Percentiles rank a stretch among this genome's conserved stretches.
Conservation (phyloP, 2,888 invertebrate genomes). For the Dynastes tityus region DNA sequence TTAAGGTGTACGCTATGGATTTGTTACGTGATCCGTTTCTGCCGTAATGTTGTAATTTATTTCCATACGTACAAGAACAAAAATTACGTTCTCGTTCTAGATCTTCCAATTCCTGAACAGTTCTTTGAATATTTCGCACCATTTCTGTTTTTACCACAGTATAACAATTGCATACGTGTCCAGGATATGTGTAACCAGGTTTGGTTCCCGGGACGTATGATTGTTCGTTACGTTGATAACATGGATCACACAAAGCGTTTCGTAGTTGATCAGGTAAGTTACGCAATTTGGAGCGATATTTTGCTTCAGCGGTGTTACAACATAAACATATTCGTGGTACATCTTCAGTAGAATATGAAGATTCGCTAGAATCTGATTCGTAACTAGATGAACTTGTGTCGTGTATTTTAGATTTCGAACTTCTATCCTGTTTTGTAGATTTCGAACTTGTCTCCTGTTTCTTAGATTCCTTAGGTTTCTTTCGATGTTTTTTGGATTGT, state of each 20-base stretch:
- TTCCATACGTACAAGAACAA: constrained; percentile 57
- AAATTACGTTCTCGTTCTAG: constrained; percentile 58
- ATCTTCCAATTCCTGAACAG: constrained; percentile 69
- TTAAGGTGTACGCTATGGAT: constrained; percentile 55
- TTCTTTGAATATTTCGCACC: constrained; percentile 52
- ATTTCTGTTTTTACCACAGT: constrained; percentile 49
- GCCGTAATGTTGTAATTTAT: constrained; percentile 12
- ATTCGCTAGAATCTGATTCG: constrained; percentile 20
- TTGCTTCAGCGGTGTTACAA: constrained; percentile 47
- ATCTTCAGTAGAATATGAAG: constrained; percentile 29
- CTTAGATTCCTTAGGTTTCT: background rate
- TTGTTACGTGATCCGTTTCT: constrained; percentile 47
- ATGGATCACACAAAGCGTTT: constrained; percentile 55
- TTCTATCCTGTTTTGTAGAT: too few relatives aligned
- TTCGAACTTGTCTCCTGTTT: too few relatives aligned
- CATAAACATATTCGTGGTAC: constrained; percentile 47
- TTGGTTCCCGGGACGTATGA: constrained; percentile 42
- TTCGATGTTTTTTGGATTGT: background rate
- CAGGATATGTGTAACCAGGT: constrained; percentile 53
- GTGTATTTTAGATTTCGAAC: too few relatives aligned
- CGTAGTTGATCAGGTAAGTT: constrained; percentile 38
- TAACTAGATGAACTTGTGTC: constrained; percentile 22
- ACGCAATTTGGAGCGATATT: constrained; percentile 29
- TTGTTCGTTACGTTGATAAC: constrained; percentile 53
- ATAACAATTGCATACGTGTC: constrained; percentile 57